Evolutionary conservation across 1,140 invertebrate species (phyloP).

Genomic region (Ylistrum balloti): DNA sequence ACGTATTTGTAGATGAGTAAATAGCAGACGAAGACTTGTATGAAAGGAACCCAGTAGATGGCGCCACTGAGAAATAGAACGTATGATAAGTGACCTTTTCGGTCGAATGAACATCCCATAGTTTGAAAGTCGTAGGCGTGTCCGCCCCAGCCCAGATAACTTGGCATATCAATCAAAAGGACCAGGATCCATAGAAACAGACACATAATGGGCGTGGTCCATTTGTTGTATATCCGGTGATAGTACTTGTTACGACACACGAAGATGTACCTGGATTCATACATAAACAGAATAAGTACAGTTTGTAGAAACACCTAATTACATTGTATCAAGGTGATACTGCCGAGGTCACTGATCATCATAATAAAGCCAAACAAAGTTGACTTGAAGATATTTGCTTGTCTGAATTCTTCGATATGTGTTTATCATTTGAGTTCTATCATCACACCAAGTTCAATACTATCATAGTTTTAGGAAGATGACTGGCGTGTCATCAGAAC

Average conservation of each 20-base stretch:
- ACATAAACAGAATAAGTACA: neutral
- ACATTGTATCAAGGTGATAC: too few species aligned
- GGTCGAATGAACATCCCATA: constrained; percentile 63
- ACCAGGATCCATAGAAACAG: constrained; percentile 55
- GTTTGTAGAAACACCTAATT: neutral
- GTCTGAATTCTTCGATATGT: too few species aligned
- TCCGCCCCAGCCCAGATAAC: constrained; percentile 65
- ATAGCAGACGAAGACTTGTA: constrained; percentile 63
- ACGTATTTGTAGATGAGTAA: constrained; percentile 63
- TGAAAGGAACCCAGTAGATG: constrained; percentile 60
- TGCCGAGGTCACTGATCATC: too few species aligned
- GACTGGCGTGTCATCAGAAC: too few species aligned
- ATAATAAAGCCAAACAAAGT: too few species aligned
- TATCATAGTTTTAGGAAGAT: too few species aligned
- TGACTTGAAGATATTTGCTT: too few species aligned
- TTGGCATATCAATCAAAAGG: constrained; percentile 57
- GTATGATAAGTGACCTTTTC: constrained; percentile 61
- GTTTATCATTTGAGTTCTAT: too few species aligned
- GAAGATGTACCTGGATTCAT: constrained; percentile 64
- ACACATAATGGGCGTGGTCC: constrained; percentile 56
- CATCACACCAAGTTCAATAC: too few species aligned
- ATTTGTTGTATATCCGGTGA: constrained; percentile 59
- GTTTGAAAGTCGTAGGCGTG: constrained; percentile 67
- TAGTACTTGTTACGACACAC: constrained; percentile 66
- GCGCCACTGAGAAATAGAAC: constrained; percentile 62